Base-by-base conservation (phyloP, 2,113 vertebrate species). In the Amia ocellicauda region DNA sequence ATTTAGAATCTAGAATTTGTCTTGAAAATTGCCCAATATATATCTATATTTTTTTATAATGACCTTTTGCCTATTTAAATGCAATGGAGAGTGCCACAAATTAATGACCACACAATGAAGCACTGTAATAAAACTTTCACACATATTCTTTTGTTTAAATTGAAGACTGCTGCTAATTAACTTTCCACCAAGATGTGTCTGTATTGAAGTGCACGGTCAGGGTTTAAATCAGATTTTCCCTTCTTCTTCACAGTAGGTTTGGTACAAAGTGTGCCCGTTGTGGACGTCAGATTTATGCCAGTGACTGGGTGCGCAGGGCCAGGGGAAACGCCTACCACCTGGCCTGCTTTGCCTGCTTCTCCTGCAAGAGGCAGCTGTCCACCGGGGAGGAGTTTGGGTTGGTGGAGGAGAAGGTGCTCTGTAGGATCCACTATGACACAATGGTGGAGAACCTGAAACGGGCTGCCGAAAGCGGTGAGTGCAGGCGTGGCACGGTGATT, bases 401-500 rank as follows among this genome's bases (percentile, higher is more conserved):
- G 83, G 94, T 98, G 66, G 96, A 98, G 81, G 97, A 98, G 74
- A 98, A 96, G 82, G 95, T 98, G 68, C 88, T 99, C 49, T 99
- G 97, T 71, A 87, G 96, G 77, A 97, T 96, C 72, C 97, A 99
- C 82, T 99, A 99, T 0, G 94, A 98, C 87, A 96, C 95, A 79
- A 98, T 98, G 92, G 93, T 98, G 57, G 97, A 99, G 83, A 97
- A 96, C 88, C 94, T 98, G 72, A 96, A 95, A 76, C 82, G 95
- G 13, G 95, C 96, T 0, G 94, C 95, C 0, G 95, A 97, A 83
- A 97, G 93, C 4, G 97, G 95, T 98, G 88, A 23, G 89, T 62
- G 69, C 26, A 11, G 22, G 2, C 14, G 17, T 17, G 45, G 8
- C 31, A 5, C 31, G 5, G 5, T 36, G 5, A 36, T 36, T 36